Conservation (phyloP, 1,140 invertebrate genomes). For the Calliopsis andreniformis region DNA sequence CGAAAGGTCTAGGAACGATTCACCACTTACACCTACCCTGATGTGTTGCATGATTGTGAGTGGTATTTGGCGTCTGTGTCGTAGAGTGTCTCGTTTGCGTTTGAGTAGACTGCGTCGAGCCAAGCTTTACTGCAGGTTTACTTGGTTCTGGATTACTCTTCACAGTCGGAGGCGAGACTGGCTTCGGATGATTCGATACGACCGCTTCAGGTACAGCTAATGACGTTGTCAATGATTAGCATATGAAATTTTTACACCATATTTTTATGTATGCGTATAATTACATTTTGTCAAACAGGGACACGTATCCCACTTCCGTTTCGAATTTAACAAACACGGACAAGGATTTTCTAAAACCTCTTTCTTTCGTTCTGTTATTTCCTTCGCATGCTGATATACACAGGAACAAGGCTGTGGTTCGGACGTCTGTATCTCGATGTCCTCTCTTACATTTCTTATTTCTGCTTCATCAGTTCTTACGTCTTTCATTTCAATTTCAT, state of each 20-base stretch:
- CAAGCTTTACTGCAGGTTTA: conserved; percentile 51
- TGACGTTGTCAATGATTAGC: neutral
- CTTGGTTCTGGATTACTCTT: conserved; percentile 44
- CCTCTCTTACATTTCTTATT: conserved; percentile 22
- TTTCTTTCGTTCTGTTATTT: conserved; percentile 70
- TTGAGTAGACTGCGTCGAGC: conserved; percentile 59
- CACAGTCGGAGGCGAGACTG: conserved; percentile 43
- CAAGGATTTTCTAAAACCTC: conserved; percentile 71
- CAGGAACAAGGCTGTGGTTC: conserved; percentile 69
- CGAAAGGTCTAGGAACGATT: no score
- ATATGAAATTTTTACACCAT: neutral
- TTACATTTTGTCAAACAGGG: conserved; percentile 71
- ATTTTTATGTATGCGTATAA: neutral
- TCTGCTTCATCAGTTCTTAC: conserved; percentile 29
- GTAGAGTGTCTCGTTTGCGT: conserved; percentile 78
- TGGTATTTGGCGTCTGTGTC: conserved; percentile 74
- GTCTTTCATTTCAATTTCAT: conserved; percentile 27
- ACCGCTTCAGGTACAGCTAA: conserved; percentile 45
- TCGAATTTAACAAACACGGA: conserved; percentile 71
- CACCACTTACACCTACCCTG: conserved; percentile 66
- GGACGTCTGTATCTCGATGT: conserved; percentile 33
- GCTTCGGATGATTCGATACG: conserved; percentile 53
- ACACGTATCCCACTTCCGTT: conserved; percentile 67
- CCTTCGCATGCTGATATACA: conserved; percentile 72
- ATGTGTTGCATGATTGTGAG: conserved; percentile 70